These are phyloP conservation scores for Clarias fuscus DNA, from an alignment of 2,797 vertebrate genomes.

Conservation along the genomic window DNA sequence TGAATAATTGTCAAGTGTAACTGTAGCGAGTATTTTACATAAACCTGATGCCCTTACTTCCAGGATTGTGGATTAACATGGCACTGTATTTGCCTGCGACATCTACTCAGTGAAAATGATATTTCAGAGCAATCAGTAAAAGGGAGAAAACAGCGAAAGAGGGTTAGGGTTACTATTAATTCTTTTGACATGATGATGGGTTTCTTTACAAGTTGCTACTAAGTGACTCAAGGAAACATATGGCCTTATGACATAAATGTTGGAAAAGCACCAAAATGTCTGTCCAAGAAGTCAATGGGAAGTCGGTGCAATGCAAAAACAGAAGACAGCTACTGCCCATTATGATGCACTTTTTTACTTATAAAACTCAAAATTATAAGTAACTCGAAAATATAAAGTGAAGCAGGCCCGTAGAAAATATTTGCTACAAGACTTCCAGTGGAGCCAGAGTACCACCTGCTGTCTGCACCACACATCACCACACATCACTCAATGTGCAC, in stretches of 20 bases:
- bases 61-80: background rate
- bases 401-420: background rate
- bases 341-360: background rate
- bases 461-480: background rate
- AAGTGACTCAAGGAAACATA: background rate
- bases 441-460: slow-evolving; percentile 25
- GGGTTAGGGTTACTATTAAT: background rate
- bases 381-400: background rate
- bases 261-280: background rate
- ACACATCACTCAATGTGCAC: background rate
- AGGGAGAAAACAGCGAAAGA: background rate
- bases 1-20: too few species aligned
- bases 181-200: background rate
- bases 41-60: background rate
- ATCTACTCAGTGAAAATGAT: background rate
- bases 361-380: background rate
- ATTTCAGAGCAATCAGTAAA: background rate
- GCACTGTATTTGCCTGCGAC: background rate
- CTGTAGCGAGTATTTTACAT: background rate
- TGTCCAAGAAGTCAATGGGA: background rate
- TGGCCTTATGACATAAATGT: background rate
- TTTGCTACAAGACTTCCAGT: background rate
- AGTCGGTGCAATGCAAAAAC: background rate
- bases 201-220: slow-evolving; percentile 1
- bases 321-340: background rate